Percentiles rank a stretch among this genome's conserved stretches.
Conservation (phyloP, 2,113 vertebrate species). For the Tyrannus savana region DNA sequence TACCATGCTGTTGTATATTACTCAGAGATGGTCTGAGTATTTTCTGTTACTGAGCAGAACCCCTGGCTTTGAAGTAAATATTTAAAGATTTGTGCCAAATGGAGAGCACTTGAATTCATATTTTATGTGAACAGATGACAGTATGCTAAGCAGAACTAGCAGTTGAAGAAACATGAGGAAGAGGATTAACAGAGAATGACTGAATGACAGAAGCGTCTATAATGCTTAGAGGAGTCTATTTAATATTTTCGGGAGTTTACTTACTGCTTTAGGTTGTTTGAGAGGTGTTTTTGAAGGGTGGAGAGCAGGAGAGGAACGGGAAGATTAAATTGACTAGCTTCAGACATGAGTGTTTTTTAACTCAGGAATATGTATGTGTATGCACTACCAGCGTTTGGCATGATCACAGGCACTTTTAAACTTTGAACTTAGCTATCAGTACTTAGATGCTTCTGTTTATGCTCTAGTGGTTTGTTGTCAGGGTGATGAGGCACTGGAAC, state of each 20-base stretch:
- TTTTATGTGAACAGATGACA: background rate
- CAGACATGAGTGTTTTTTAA: background rate
- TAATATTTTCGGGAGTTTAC: background rate
- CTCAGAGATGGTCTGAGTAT: background rate
- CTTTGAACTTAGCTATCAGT: background rate
- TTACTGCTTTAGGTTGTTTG: background rate
- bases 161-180: background rate
- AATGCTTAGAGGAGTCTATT: background rate
- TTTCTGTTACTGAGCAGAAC: background rate
- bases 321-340: background rate
- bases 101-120: background rate
- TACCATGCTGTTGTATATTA: background rate
- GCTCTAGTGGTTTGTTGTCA: background rate
- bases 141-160: background rate
- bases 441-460: background rate
- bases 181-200: background rate
- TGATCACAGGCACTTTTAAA: background rate
- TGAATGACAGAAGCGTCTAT: background rate
- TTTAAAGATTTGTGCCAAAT: background rate
- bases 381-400: background rate
- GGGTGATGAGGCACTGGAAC: background rate
- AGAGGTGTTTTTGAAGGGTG: background rate
- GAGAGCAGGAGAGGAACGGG: background rate
- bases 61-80: background rate
- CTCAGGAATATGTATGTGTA: background rate